Evolutionary conservation across 2,797 vertebrate species (phyloP).

Genomic region (Hyperoplus lanceolatus): DNA sequence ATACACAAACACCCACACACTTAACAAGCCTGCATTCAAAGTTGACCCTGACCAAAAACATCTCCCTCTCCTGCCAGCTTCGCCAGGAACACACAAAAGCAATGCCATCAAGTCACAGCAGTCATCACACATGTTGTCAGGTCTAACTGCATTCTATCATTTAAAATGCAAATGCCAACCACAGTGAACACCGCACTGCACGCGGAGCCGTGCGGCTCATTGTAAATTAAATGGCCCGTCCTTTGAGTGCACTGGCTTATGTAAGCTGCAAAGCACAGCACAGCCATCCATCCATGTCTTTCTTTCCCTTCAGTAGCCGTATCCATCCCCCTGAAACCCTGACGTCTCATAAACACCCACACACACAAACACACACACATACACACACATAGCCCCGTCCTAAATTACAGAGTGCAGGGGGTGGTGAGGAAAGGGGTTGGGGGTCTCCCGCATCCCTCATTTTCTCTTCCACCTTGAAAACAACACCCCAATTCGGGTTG

Average conservation of each 20-base stretch:
- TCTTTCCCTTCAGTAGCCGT: slow-evolving; percentile 64
- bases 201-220: slow-evolving; percentile 66
- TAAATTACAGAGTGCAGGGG: slow-evolving; percentile 55
- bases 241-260: slow-evolving; percentile 81
- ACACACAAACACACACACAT: too few species aligned
- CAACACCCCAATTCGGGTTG: slow-evolving; percentile 74
- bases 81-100: slow-evolving; percentile 21
- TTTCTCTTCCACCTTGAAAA: slow-evolving; percentile 82
- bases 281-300: slow-evolving; percentile 66
- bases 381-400: slow-evolving; percentile 43
- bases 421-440: slow-evolving; percentile 11
- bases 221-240: slow-evolving; percentile 78
- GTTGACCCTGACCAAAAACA: slow-evolving; percentile 54
- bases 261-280: slow-evolving; percentile 66
- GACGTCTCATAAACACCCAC: slow-evolving; percentile 54
- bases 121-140: slow-evolving; percentile 14
- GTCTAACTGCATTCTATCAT: slow-evolving; percentile 63
- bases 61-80: slow-evolving; percentile 41
- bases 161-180: slow-evolving; percentile 59
- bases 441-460: slow-evolving; percentile 73
- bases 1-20: neutral
- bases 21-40: slow-evolving; percentile 28
- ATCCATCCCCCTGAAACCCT: slow-evolving; percentile 65
- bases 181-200: slow-evolving; percentile 63
- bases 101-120: slow-evolving; percentile 29